A percentile compares a stretch with the other conserved stretches of the same genome.
Evolutionary conservation across 2,888 invertebrate species (phyloP).

Genomic region (Craniophora ligustri): DNA sequence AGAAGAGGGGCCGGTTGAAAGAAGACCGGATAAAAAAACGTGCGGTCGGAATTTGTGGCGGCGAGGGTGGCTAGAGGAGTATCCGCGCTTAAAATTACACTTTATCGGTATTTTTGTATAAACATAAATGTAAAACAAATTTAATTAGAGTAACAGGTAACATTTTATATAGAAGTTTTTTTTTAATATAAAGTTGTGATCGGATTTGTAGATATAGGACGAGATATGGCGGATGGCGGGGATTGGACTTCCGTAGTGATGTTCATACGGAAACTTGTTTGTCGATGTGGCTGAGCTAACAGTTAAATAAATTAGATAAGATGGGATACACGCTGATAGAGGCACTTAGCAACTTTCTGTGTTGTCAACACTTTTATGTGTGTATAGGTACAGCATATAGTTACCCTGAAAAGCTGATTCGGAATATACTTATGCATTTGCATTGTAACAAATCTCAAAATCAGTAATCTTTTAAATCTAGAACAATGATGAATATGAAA

Average conservation of each 20-base stretch:
- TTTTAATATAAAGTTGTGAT: constrained; percentile 20
- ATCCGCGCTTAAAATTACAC: constrained; percentile 50
- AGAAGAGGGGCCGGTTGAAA: constrained; percentile 71
- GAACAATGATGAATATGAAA: too few relatives aligned
- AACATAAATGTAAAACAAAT: constrained; percentile 37
- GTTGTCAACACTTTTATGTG: constrained; percentile 77
- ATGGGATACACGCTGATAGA: constrained; percentile 70
- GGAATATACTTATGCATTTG: constrained; percentile 9
- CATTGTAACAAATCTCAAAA: background rate
- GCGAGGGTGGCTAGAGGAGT: constrained; percentile 49
- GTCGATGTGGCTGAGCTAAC: constrained; percentile 71
- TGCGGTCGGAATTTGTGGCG: constrained; percentile 53
- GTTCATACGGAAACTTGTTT: constrained; percentile 68
- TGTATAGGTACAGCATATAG: too few relatives aligned
- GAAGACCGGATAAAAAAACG: constrained; percentile 62
- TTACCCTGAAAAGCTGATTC: constrained; percentile 63
- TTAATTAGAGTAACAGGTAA: constrained; percentile 17
- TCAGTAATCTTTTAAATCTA: background rate
- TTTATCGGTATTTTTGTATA: constrained; percentile 52
- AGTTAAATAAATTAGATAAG: constrained; percentile 84
- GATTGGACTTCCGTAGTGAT: constrained; percentile 32
- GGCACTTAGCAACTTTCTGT: constrained; percentile 78
- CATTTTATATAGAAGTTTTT: constrained; percentile 12
- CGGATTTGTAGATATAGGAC: constrained; percentile 16
- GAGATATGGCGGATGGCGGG: constrained; percentile 7